Evolutionary conservation across 2,888 invertebrate species (phyloP), one percentile per base, ranked within the genome.

Genomic region (Ormyrus rosae): DNA sequence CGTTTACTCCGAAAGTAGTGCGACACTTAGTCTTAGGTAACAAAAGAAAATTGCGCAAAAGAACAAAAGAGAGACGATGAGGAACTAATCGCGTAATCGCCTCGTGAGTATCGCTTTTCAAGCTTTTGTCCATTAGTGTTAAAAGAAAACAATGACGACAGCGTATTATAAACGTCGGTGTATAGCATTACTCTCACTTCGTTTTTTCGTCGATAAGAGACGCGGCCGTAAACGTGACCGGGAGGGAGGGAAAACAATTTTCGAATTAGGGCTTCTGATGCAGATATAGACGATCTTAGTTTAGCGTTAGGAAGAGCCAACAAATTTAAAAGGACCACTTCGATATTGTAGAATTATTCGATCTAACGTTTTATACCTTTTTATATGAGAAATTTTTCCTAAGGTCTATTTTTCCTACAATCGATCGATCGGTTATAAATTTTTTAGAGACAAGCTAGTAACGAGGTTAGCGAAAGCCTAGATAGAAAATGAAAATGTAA

Each of bases 111-210:
- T 70, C 56, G 78, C 78, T 81, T 79, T 34, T 56, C 60, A 76
- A 79, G 79, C 81, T 82, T 79, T 79, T 82, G 76, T 82, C 79
- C 79, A 82, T 82, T 82, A 82, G 76, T 72, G 11, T 78, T 78
- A 55, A 65, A 78, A 58, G 11, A 56, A 63, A 50, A 71, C 11
- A 34, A 53, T 19, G 60, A 64, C 69, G 46, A 64, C 51, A 75
- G 69, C 63, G 69, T 69, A 46, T 55, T 34, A 34, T 34, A 34
- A 61, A 78, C 53, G 55, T 72, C 68, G 68, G 9, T 34, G 56
- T 71, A 50, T 61, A 63, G 68, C 6, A 56, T 69, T 70, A 46
- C 71, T 72, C 60, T 74, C 46, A 4, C 34, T 34, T 34, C 3
- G 34, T 34, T 34, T 34, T 34, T 55, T 75, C 19, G 55, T 58